Base-by-base conservation (phyloP, 1,140 invertebrate genomes). In the Araneus ventricosus region DNA sequence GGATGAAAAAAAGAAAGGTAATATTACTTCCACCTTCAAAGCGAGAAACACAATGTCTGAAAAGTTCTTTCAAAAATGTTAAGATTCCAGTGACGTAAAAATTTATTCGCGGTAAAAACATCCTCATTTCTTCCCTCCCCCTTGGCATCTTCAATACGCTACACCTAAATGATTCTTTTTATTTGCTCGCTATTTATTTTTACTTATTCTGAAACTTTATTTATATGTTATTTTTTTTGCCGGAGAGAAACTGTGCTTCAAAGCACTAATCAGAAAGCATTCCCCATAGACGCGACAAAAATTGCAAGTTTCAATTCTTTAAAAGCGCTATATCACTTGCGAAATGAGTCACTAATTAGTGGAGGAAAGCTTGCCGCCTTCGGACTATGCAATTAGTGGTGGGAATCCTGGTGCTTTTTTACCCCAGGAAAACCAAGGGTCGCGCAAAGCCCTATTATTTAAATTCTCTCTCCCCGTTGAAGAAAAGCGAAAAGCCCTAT, bases 271-370 rank as follows among this genome's bases (percentile, higher is more conserved):
- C 82, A 84, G 45, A 52, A 84, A 84, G 82, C 27, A 30, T 30
- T 84, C 82, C 41, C 70, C 17, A 37, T 20, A 75, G 70, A 75
- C 70, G 82, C 82, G 82, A 57, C 82, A 57, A 84, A 84, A 84
- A 84, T 84, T 84, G 82, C 82, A 84, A 84, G 82, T 84, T 57
- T 57, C 39, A 84, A 45, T 84, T 84, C 82, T 84, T 84, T 84
- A 84, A 84, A 84, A 84, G 82, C 82, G 82, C 45, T 27, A 84
- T 84, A 84, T 84, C 82, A 27, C 82, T 27, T 27, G 41, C n/a
- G n/a, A 84, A 45, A 84, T 84, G 82, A 57, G 39, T 52, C 45
- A 52, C 82, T 84, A 84, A 84, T 84, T 84, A 84, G 82, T 84
- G 34, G 4, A 17, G 45, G 39, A 14, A 14, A 52, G 24, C 82